phyloP scores from a whole-genome alignment of 2,797 vertebrate genomes.

The Anguilla pacifica region DNA sequence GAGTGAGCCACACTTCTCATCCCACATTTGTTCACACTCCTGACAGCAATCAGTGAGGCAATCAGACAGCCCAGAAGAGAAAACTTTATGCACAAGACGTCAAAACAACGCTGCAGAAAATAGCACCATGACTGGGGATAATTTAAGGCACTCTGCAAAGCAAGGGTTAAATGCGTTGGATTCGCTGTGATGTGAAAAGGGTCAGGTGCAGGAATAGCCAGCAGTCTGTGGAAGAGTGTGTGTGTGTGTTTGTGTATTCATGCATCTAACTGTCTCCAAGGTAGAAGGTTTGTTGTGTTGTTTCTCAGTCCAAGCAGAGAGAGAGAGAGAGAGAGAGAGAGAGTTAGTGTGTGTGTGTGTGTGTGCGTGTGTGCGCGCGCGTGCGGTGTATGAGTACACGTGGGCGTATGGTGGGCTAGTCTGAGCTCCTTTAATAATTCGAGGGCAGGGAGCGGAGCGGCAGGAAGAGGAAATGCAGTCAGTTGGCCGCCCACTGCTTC shows the following conservation, averaged over 20 bases:
- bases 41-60: conserved; percentile 45
- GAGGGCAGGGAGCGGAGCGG: conserved; percentile 74
- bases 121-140: background rate
- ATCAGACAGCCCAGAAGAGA: background rate
- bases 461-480: conserved; percentile 80
- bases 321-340: background rate
- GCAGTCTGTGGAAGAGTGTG: background rate
- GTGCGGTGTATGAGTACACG: conserved; percentile 54
- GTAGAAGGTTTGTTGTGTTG: background rate
- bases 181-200: background rate
- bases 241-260: background rate
- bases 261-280: conserved; percentile 10
- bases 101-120: background rate
- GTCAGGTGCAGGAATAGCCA: background rate
- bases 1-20: conserved; percentile 51
- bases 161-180: background rate
- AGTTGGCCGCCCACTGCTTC: conserved; percentile 78
- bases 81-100: conserved; percentile 16
- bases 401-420: conserved; percentile 76
- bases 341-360: conserved; percentile 49
- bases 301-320: background rate
- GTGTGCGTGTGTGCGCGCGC: conserved; percentile 34
- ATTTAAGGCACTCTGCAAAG: background rate
- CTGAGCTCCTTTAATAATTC: conserved; percentile 75
- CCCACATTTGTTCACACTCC: conserved; percentile 52